Percentiles rank a stretch among this genome's conserved stretches.
phyloP scores from a whole-genome alignment of 2,113 vertebrate species.

The Myanophis thanlyinensis region DNA sequence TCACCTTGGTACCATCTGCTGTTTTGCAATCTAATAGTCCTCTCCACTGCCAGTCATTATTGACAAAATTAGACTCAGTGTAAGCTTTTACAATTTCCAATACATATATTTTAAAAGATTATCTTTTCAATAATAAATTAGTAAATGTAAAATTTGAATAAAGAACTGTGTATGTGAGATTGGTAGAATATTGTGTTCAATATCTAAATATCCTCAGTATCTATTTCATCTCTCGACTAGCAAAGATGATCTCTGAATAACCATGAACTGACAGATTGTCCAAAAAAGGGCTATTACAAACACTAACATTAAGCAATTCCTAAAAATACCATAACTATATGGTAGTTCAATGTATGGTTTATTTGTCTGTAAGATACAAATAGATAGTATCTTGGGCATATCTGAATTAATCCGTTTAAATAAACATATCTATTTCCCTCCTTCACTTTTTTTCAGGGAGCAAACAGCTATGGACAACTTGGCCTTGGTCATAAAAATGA shows the following conservation, averaged over 20 bases:
- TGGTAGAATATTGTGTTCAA: background rate
- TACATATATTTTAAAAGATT: background rate
- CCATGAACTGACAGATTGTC: background rate
- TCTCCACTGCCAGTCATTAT: background rate
- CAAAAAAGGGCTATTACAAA: background rate
- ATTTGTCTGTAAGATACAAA: background rate
- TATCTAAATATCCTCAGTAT: no score
- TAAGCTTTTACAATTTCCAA: background rate
- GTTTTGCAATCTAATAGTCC: background rate
- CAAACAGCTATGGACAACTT: slow-evolving; percentile 92
- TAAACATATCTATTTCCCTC: background rate
- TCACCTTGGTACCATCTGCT: background rate
- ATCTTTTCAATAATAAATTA: background rate
- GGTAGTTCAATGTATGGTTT: background rate
- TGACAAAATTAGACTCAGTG: background rate
- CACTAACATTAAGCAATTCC: background rate
- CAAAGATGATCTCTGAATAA: background rate
- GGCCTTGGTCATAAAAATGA: slow-evolving; percentile 85
- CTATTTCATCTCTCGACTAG: background rate
- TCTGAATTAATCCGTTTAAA: background rate
- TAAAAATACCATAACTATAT: background rate
- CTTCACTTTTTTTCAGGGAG: slow-evolving; percentile 74
- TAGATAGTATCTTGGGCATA: background rate
- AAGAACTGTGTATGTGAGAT: background rate
- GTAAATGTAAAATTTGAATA: background rate